These are phyloP conservation scores for Leptogaster cylindrica DNA, from an alignment of 2,888 invertebrate species.

Conservation along the genomic window DNA sequence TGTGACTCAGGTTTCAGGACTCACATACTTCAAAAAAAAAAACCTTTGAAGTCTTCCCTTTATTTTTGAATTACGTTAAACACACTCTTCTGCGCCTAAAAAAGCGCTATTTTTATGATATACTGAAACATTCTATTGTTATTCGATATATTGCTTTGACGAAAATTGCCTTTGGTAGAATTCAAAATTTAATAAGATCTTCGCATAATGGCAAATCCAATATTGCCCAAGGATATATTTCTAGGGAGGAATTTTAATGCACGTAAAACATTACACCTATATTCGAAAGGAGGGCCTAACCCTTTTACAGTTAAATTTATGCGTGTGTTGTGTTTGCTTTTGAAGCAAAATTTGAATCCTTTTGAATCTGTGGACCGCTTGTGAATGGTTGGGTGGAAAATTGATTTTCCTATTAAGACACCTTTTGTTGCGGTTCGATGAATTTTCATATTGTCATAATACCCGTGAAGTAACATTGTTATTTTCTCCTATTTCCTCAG, in stretches of 20 bases:
- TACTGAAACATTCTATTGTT: constrained; percentile 29
- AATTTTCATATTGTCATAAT: constrained; percentile 36
- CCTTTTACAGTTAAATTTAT: not conserved
- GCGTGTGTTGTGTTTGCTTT: constrained; percentile 2
- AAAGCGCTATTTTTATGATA: constrained; percentile 12
- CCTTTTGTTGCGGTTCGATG: constrained; percentile 35
- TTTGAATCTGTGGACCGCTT: constrained; percentile 10
- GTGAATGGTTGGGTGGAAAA: constrained; percentile 33
- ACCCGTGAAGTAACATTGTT: constrained; percentile 30
- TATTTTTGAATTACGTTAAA: no score
- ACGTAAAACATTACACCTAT: not conserved
- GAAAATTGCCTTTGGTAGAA: constrained; percentile 9
- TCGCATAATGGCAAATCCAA: constrained; percentile 4
- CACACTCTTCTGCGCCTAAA: not conserved
- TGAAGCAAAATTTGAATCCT: not conserved
- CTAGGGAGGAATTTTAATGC: constrained; percentile 26
- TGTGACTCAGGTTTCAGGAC: constrained; percentile 23
- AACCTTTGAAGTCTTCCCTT: constrained; percentile 21
- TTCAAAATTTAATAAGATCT: constrained; percentile 31
- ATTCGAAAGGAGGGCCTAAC: constrained; percentile 3
- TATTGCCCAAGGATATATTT: constrained; percentile 9
- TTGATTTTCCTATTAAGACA: constrained; percentile 28
- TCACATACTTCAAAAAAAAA: not conserved
- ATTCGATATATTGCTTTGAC: constrained; percentile 33
- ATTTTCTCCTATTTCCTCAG: constrained; percentile 26